Conservation (phyloP, 2,888 invertebrate genomes). For the Muscina levida region DNA sequence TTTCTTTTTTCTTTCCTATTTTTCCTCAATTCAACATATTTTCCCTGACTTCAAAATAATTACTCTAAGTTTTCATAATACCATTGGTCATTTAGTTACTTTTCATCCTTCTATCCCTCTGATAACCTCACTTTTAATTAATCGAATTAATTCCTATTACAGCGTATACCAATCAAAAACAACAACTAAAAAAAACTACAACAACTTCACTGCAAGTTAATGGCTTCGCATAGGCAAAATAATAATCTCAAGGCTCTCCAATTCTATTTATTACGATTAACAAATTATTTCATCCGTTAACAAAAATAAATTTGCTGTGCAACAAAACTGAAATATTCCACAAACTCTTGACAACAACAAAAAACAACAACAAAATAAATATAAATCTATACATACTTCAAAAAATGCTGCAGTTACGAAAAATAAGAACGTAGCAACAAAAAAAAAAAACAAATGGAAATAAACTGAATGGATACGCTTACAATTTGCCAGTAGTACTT, state of each 20-base stretch:
- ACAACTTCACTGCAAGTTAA: conserved; percentile 25
- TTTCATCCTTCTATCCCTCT: no score
- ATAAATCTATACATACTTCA: conserved; percentile 42
- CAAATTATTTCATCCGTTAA: conserved; percentile 73
- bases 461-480: conserved; percentile 43
- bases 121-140: no score
- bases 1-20: no score
- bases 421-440: conserved; percentile 29
- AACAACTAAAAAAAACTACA: background rate
- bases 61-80: no score
- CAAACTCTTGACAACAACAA: no score
- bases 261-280: conserved; percentile 67
- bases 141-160: conserved; percentile 29
- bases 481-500: conserved; percentile 51
- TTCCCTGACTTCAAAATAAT: no score
- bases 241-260: conserved; percentile 50
- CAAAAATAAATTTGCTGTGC: conserved; percentile 67
- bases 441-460: conserved; percentile 24
- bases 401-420: conserved; percentile 15
- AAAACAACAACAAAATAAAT: no score
- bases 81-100: no score
- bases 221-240: conserved; percentile 47
- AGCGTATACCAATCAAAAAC: background rate
- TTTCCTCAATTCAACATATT: no score
- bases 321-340: conserved; percentile 51